Base-by-base conservation (phyloP, 2,888 invertebrate species). In the Drosophila kuntzei region DNA sequence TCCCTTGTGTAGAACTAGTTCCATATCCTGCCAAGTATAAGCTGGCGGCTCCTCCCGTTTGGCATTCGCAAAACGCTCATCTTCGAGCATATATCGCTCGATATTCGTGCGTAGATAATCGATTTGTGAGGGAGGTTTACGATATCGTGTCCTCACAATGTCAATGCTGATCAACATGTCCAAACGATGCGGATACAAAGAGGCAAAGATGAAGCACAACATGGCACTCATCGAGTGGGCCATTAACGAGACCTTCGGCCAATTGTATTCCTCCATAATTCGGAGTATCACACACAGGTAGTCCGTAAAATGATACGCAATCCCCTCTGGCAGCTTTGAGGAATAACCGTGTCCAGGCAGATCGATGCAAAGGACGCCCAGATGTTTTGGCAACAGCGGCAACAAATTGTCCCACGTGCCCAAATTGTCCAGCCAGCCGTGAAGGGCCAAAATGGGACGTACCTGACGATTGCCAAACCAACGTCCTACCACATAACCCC, bases 391-490 rank as follows among this genome's bases (percentile, higher is more conserved):
- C 66, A 96, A 89, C 67, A 94, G 88, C 0, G 95, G 95, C 36
- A 95, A 93, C 49, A 96, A 89, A 0, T 94, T 93, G 89, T 96
- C 95, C 93, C 96, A 97, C 0, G 95, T 94, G 39, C 95, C 95
- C 46, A 95, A 95, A 90, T 96, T 97, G 91, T 97, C 96, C 91
- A 95, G 95, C 96, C 96, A 96, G 2, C 96, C 96, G 89, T 96
- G 96, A 1, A 96, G 81, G 1, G 95, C 95, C 41, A 97, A 90
- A 54, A 96, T 93, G 4, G 96, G 96, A 66, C 95, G 93, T 37
- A 93, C 92, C 71, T 94, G 92, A 50, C 93, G 93, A 49, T 93
- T 93, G 34, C 96, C 96, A 95, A 95, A 96, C 92, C 95, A 93
- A 86, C 95, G 95, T 5, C 94, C 96, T 5, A 95, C 93, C 32